Base-by-base conservation (phyloP, 2,888 invertebrate species). In the Dorcus parallelipipedus region DNA sequence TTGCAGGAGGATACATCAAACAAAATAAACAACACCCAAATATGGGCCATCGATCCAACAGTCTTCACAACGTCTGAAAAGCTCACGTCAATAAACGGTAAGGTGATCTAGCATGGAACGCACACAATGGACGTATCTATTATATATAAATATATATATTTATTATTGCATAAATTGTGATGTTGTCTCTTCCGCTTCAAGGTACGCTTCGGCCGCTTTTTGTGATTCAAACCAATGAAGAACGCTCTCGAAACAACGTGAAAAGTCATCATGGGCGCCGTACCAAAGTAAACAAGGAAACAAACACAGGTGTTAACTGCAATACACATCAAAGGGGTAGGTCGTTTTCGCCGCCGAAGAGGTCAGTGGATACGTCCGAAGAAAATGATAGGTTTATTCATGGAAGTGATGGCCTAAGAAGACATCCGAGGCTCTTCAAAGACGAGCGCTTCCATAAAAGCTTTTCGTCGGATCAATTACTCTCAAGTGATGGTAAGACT, bases 341-440 rank as follows among this genome's bases (percentile, higher is more conserved):
- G 47, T 78, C 78, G 6, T 76, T 76, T 60, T 77, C 77, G 9
- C 78, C 78, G 8, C 76, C 75, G 9, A 72, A 68, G 57, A 58
- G 62, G 23, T 64, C 56, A 52, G 57, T 63, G 52, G 64, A 56
- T 23, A 23, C 55, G 3, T 54, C 49, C n/a, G 20, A 49, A 2
- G 54, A 49, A 23, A 56, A 58, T 14, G 59, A 56, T 8, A 49
- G 64, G 8, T 63, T 64, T 20, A 52, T 61, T 14, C 45, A 54
- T 38, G 48, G 54, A n/a, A 52, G 47, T 9, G 49, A 23, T 38
- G 45, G 45, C 3, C 26, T 6, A 33, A 33, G 26, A 33, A 51
- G 51, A 17, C 38, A 51, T 23, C 42, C 33, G n/a, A 60, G 23
- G 9, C 38, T 56, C 41, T 57, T 50, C 14, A 58, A 56, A 10